Evolutionary conservation across 2,888 invertebrate species (phyloP), one percentile per base, ranked within the genome.

Genomic region (Pseudoips prasinana): DNA sequence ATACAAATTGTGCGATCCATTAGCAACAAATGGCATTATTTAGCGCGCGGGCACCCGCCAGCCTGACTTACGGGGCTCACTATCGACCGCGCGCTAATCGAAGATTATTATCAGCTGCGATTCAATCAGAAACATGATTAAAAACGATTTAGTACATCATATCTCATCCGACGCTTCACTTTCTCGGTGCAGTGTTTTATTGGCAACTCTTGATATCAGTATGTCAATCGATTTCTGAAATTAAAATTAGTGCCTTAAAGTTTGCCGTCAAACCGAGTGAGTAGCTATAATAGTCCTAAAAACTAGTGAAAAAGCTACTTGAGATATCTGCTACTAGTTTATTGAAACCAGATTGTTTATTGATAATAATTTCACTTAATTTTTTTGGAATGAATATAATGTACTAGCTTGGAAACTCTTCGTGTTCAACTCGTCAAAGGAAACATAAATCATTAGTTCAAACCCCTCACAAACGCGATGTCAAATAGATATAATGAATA

Each of bases 1-100:
- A 62, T 59, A 65, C 73, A 66, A 71, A 70, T 66, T 70, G 75
- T 73, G 73, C 80, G 72, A 78, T 83, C 80, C 81, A 84, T 85
- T 85, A 82, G 59, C 67, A 62, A 78, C 86, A 84, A 84, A 83
- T 82, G 84, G 78, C 70, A 78, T 68, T 74, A 76, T 76, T 78
- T 64, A 72, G 63, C 28, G 23, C 14, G 7, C 22, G 17, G 6
- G 19, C n/a, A n/a, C 17, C 24, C 19, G 29, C 25, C 33, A 24
- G 33, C 42, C 35, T 47, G 39, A 53, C 43, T 51, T 54, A 58
- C 33, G 47, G 7, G 20, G 14, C 14, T 14, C 14, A 14, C 14
- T 14, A n/a, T 14, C 14, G 14, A 34, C 39, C 44, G 40, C 58
- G 57, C 70, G 67, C 77, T 76, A 76, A 82, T 76, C 78, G 78